A percentile compares a stretch with the other conserved stretches of the same genome.
Evolutionary conservation across 2,113 vertebrate genomes (phyloP).

Genomic region (Cynoglossus semilaevis): DNA sequence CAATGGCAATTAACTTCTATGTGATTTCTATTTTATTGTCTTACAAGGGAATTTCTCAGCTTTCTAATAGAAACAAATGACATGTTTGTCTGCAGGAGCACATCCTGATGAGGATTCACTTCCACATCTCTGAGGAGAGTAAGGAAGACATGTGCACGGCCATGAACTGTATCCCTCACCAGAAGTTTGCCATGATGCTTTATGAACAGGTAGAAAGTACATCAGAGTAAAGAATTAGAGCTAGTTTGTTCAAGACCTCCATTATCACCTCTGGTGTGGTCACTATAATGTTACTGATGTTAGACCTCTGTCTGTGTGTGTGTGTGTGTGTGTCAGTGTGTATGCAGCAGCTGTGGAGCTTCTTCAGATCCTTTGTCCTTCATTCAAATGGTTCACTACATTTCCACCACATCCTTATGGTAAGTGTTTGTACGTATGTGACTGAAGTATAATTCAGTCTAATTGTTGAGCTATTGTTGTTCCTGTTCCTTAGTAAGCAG

Average conservation of each 20-base stretch:
- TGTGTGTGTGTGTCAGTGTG: slow-evolving; percentile 78
- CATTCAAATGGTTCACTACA: slow-evolving; percentile 98
- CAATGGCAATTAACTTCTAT: no score
- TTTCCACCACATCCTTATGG: slow-evolving; percentile 98
- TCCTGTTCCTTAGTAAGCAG: slow-evolving; percentile 83
- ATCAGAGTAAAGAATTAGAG: no score
- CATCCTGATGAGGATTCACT: slow-evolving; percentile 94
- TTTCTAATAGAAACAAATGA: no score
- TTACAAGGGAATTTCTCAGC: no score
- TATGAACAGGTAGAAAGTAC: slow-evolving; percentile 87
- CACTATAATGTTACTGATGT: no score
- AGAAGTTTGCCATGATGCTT: slow-evolving; percentile 98
- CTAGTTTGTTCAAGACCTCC: no score
- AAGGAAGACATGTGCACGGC: slow-evolving; percentile 96
- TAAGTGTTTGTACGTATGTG: slow-evolving; percentile 68
- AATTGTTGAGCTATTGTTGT: slow-evolving; percentile 34
- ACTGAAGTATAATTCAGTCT: not conserved
- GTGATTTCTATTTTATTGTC: no score
- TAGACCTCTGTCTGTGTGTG: not conserved
- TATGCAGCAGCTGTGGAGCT: slow-evolving; percentile 93
- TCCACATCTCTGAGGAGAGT: slow-evolving; percentile 94
- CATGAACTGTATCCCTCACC: slow-evolving; percentile 92
- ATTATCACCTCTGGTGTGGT: no score
- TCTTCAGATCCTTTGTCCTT: slow-evolving; percentile 94
- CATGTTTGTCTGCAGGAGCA: slow-evolving; percentile 81